Evolutionary conservation across 2,888 invertebrate species (phyloP), one percentile per base, ranked within the genome.

Genomic region (Platycnemis pennipes): DNA sequence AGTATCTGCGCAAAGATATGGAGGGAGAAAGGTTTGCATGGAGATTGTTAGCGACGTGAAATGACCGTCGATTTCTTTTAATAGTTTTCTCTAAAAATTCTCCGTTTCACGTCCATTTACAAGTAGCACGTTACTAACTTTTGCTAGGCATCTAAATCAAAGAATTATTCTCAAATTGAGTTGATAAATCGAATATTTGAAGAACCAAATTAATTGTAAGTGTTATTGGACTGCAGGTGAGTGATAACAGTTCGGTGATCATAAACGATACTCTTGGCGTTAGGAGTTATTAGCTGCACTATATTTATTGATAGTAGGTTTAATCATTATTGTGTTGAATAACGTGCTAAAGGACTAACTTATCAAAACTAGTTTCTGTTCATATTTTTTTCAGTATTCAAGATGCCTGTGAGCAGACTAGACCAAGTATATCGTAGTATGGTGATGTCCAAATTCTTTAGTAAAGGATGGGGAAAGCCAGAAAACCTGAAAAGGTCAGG

Each of bases 391-490:
- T 11, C 16, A 91, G 63, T 16, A 42, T 44, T 56, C 91, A 91
- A 42, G 63, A 91, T 91, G 96, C 95, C 96, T 44, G 96, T 96
- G 31, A 97, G 97, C 95, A 95, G 96, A 95, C 96, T 99, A 95
- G 99, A 99, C 96, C 98, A 98, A 95, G 97, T 98, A 94, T 99
- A 99, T 96, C 97, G 99, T 95, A 98, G 98, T 96, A 97, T 99
- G 96, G 97, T 99, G 94, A 97, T 99, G 94, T 98, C 99, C 1
- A 98, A 98, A 96, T 99, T 99, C 96, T 99, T 99, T 96, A 98
- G 98, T 1, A 99, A 99, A 97, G 99, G 99, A 95, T 99, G 99
- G 99, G 99, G 99, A 11, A 98, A 98, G 96, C 99, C 99, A 45
- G 98, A 99, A 96, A 98, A 98, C 96, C 97, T 99, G 94, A 98